Evolutionary conservation across 2,888 invertebrate species (phyloP).

Genomic region (Cataglyphis livida): DNA sequence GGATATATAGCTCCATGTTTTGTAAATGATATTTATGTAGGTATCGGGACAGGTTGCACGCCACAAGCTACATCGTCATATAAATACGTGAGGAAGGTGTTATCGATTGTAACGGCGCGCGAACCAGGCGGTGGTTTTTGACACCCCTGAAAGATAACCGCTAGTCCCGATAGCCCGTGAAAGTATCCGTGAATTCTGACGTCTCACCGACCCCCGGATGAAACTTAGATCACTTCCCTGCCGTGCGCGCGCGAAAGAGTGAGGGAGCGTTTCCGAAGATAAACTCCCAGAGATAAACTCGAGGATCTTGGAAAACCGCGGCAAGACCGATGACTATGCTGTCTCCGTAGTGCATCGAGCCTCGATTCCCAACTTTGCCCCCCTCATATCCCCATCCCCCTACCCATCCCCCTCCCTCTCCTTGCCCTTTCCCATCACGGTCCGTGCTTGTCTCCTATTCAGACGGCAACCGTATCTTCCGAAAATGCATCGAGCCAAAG

Average conservation of each 20-base stretch:
- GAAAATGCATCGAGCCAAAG: constrained; percentile 66
- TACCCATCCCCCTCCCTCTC: background rate
- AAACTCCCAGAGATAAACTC: constrained; percentile 78
- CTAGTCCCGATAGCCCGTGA: constrained; percentile 59
- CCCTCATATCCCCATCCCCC: background rate
- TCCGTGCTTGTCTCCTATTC: constrained; percentile 53
- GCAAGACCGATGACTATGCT: constrained; percentile 79
- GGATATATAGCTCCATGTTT: constrained; percentile 13
- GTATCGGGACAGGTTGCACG: constrained; percentile 33
- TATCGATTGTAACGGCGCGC: constrained; percentile 69
- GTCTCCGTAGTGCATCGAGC: constrained; percentile 74
- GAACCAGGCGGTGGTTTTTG: constrained; percentile 70
- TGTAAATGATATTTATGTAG: constrained; percentile 57
- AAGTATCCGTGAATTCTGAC: constrained; percentile 66
- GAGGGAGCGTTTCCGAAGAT: constrained; percentile 69
- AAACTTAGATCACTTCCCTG: constrained; percentile 78
- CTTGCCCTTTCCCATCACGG: background rate
- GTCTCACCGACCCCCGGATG: constrained; percentile 69
- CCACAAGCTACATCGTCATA: constrained; percentile 61
- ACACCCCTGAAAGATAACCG: constrained; percentile 76
- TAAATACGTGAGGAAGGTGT: constrained; percentile 69
- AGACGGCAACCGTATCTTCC: constrained; percentile 64
- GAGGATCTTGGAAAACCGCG: constrained; percentile 79
- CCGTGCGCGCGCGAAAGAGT: background rate
- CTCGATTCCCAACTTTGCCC: constrained; percentile 70